phyloP scores from a whole-genome alignment of 2,113 vertebrate species.

The Caloenas nicobarica region DNA sequence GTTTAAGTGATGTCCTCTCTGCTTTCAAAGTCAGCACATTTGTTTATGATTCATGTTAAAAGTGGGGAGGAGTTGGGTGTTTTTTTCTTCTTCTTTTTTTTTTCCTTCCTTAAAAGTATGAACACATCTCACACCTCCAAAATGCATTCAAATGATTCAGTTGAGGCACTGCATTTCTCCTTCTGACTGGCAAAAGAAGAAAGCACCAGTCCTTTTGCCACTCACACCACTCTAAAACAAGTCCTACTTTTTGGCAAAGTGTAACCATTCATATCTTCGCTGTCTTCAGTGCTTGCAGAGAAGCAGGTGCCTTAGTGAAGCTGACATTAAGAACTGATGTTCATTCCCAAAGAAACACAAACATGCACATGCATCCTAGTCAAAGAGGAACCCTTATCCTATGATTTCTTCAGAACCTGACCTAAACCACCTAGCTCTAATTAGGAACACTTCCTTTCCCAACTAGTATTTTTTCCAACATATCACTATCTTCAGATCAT shows the following conservation, averaged over 20 bases:
- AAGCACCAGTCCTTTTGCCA: not conserved
- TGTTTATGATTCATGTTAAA: not conserved
- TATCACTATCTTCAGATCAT: not conserved
- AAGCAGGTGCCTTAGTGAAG: not conserved
- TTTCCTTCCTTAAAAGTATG: not conserved
- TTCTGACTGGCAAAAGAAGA: not conserved
- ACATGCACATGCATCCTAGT: not conserved
- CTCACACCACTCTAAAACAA: not conserved
- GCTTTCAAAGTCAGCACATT: not conserved
- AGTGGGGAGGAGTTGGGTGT: fast-evolving
- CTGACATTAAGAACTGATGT: not conserved
- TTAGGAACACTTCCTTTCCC: constrained; percentile 58
- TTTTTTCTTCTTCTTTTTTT: not conserved
- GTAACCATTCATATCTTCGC: not conserved
- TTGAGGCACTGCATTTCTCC: not conserved
- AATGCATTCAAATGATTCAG: not conserved
- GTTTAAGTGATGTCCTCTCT: not conserved
- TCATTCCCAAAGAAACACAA: constrained; percentile 41
- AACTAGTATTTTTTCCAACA: not conserved
- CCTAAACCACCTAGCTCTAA: constrained; percentile 52
- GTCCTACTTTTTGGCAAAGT: not conserved
- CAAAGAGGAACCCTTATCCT: constrained; percentile 33
- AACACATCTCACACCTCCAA: not conserved
- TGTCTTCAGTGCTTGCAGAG: not conserved
- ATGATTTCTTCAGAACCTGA: constrained; percentile 24